Percentiles rank a stretch among this genome's conserved stretches.
These are phyloP conservation scores for Psittacula cyanocephala DNA, from an alignment of 2,113 vertebrate species.

Conservation along the genomic window DNA sequence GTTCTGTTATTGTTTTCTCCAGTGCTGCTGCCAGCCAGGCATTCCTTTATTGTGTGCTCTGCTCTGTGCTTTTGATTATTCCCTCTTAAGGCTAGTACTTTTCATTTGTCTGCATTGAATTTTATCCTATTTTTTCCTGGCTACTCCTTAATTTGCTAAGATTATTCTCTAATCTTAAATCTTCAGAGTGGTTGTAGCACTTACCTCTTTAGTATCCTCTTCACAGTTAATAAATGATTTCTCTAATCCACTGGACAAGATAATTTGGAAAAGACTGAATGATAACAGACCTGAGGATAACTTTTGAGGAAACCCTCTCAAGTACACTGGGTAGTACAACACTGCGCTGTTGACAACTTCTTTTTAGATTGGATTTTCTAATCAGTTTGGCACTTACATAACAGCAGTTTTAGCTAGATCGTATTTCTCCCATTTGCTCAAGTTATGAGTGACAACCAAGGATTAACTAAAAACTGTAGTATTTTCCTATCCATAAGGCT, in stretches of 20 bases:
- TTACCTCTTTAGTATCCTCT: slow-evolving; percentile 35
- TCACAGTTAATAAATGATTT: slow-evolving; percentile 43
- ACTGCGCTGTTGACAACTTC: neutral
- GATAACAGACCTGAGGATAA: neutral
- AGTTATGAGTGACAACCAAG: neutral
- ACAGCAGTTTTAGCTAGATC: neutral
- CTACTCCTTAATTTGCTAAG: slow-evolving; percentile 27
- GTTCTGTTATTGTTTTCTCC: neutral
- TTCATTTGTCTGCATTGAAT: slow-evolving; percentile 35
- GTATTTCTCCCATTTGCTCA: neutral
- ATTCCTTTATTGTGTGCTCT: neutral
- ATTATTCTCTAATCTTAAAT: slow-evolving; percentile 30
- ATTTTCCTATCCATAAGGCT: neutral
- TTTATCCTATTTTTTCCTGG: neutral
- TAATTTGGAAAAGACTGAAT: slow-evolving; percentile 27
- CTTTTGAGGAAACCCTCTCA: neutral
- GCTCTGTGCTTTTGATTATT: slow-evolving; percentile 25
- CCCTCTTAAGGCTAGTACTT: slow-evolving; percentile 26
- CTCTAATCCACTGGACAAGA: slow-evolving; percentile 26
- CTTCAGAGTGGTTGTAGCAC: slow-evolving; percentile 2
- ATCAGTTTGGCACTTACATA: neutral
- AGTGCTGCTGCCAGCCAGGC: neutral
- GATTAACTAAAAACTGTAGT: neutral
- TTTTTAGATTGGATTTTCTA: neutral
- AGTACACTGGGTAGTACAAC: neutral